Evolutionary conservation across 1,140 invertebrate species (phyloP).

Genomic region (Doryteuthis pealeii): DNA sequence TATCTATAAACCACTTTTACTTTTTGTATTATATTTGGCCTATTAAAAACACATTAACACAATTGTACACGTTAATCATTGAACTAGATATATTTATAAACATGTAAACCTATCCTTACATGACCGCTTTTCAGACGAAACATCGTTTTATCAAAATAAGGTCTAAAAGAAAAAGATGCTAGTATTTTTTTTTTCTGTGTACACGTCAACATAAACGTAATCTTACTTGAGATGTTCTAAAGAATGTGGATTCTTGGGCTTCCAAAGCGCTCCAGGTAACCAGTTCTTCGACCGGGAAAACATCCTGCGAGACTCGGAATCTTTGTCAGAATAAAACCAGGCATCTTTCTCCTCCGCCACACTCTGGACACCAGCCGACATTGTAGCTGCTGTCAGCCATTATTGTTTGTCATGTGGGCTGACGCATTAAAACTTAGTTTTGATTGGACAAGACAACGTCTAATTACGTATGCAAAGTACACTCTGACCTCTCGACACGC

Average conservation of each 20-base stretch:
- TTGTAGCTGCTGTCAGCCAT: not conserved
- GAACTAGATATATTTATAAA: too few species aligned
- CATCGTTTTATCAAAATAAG: too few species aligned
- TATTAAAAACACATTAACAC: too few species aligned
- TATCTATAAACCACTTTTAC: too few species aligned
- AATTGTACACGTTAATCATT: too few species aligned
- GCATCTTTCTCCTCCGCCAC: not conserved
- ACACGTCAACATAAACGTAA: too few species aligned
- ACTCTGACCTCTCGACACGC: not conserved
- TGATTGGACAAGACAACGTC: not conserved
- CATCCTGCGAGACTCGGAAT: conserved; percentile 26
- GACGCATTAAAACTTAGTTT: not conserved
- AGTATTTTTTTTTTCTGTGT: too few species aligned
- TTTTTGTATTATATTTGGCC: too few species aligned
- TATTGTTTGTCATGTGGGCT: conserved; percentile 10
- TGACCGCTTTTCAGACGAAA: too few species aligned
- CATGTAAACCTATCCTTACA: too few species aligned
- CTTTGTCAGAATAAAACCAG: conserved; percentile 8
- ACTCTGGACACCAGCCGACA: not conserved
- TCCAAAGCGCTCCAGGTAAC: conserved; percentile 74
- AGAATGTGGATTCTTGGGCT: conserved; percentile 94
- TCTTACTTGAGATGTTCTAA: conserved; percentile 90
- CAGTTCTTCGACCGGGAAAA: conserved; percentile 59
- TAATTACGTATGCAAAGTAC: not conserved
- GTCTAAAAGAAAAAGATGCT: too few species aligned